Evolutionary conservation across 2,888 invertebrate species (phyloP), one percentile per base, ranked within the genome.

Genomic region (Eremobia ochroleuca): DNA sequence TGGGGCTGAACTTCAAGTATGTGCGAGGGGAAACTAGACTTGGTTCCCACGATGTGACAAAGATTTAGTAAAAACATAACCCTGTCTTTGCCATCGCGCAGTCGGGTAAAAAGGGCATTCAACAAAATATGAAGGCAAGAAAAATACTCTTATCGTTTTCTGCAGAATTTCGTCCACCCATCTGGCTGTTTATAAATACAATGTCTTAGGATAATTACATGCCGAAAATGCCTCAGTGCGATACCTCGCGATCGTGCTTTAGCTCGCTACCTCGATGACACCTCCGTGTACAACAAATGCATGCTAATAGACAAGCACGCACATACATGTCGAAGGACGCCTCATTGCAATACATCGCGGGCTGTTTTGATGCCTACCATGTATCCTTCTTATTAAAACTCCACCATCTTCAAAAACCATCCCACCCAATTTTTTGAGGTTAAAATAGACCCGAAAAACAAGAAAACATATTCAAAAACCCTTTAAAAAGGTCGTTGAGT

Each of bases 1-100:
- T 37, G 65, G 80, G 68, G 64, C 58, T 59, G 77, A 81, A 76
- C 81, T 76, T 76, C 71, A 81, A 85, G 79, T 73, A 69, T 82
- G 74, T 73, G 74, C 21, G 37, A 43, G 31, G 34, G 40, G 15
- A 61, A 37, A 66, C 79, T 58, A 43, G 21, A 31, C 25, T 49
- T n/a, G 11, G 9, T 73, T 72, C 64, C 34, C 59, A 61, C 25
- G 43, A 34, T 4, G 46, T 64, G 21, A 21, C 3, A 28, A 55
- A 28, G 28, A 18, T 28, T 28, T 46, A 34, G 18, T 46, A 13
- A 43, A 43, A 25, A 46, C 25, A 46, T 25, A 46, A 31, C 31
- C 8, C 21, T 13, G 43, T 21, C 3, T 28, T 43, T 43, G 21
- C 21, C 21, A 28, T 28, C 13, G 6, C 21, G 6, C 43, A n/a